A percentile compares a stretch with the other conserved stretches of the same genome.
These are phyloP conservation scores for Ctena decussata DNA, from an alignment of 2,888 invertebrate genomes.

Conservation along the genomic window DNA sequence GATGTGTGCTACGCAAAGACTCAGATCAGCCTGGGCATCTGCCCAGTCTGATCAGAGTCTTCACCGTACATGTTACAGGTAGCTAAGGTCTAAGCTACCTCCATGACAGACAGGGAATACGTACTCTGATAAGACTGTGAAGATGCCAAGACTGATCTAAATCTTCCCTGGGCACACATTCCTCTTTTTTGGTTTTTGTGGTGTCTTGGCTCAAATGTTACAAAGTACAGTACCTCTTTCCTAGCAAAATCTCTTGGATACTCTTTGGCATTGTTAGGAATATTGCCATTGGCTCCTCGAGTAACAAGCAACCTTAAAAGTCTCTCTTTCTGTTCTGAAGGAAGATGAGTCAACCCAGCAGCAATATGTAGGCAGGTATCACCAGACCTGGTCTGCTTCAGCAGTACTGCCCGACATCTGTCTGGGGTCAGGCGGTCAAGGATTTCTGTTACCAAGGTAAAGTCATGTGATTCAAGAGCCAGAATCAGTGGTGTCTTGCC, in stretches of 20 bases:
- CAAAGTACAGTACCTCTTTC: no score
- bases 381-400: conserved; percentile 67
- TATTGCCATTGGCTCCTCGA: conserved; percentile 69
- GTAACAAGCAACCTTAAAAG: conserved; percentile 65
- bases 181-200: no score
- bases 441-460: conserved; percentile 59
- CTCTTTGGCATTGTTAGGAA: conserved; percentile 71
- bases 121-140: no score
- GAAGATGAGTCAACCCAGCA: conserved; percentile 63
- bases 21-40: no score
- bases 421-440: conserved; percentile 58
- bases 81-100: no score
- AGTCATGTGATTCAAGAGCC: conserved; percentile 68
- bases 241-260: conserved; percentile 68
- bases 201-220: no score
- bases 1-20: no score
- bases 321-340: conserved; percentile 53
- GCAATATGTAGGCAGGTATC: conserved; percentile 73
- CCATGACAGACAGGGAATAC: no score
- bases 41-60: no score
- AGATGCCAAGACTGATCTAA: no score
- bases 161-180: no score
- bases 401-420: conserved; percentile 53
- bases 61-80: no score
- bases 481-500: conserved; percentile 71